Percentiles rank a stretch among this genome's conserved stretches.
phyloP scores from a whole-genome alignment of 2,113 vertebrate species.

The Cynocephalus volans region DNA sequence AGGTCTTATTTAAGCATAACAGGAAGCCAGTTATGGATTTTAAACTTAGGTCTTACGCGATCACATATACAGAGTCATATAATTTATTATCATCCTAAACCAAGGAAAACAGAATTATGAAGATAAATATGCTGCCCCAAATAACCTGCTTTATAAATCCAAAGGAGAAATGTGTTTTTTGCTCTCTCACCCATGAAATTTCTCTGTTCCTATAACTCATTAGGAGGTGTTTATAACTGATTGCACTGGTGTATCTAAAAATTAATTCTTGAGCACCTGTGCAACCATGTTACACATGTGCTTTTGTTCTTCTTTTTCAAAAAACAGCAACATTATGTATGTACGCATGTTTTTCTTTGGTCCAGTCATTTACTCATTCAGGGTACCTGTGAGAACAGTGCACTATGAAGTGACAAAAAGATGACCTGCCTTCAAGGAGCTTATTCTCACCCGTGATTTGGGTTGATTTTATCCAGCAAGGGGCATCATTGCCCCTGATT shows the following conservation, averaged over 20 bases:
- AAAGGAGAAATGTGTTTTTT: background rate
- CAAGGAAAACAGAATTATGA: constrained; percentile 36
- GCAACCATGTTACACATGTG: too few species aligned
- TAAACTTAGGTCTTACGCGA: background rate
- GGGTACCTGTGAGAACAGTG: background rate
- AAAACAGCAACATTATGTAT: accelerated
- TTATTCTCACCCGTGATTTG: background rate
- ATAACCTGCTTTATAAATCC: background rate
- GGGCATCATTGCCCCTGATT: background rate
- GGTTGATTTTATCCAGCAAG: background rate
- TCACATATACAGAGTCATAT: background rate
- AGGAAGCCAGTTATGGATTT: constrained; percentile 24
- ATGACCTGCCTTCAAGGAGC: background rate
- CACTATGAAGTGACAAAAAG: accelerated
- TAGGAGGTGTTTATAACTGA: background rate
- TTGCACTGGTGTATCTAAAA: background rate
- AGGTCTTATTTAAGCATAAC: background rate
- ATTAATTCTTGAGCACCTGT: background rate
- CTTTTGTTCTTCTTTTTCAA: too few species aligned
- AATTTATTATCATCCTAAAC: constrained; percentile 45
- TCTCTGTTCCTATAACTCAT: background rate
- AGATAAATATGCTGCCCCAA: background rate
- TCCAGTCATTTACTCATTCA: background rate
- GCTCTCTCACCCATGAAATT: background rate
- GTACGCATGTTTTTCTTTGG: background rate